phyloP scores from a whole-genome alignment of 2,113 vertebrate species.

The Bubo blakistoni region DNA sequence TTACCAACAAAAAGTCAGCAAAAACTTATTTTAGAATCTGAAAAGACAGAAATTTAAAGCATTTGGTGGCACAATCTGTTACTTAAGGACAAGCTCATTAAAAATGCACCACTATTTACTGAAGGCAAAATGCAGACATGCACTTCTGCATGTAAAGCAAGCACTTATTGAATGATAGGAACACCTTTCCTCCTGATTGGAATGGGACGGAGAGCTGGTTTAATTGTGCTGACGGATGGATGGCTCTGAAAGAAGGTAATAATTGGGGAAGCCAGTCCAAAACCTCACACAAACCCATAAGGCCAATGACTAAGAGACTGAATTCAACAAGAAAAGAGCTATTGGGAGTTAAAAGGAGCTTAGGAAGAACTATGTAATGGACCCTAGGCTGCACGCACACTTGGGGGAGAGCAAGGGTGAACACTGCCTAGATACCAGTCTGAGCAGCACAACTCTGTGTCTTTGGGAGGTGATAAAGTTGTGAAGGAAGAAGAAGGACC shows the following conservation, averaged over 20 bases:
- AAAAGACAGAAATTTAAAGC: slow-evolving; percentile 37
- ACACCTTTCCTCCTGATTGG: not conserved
- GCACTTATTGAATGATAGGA: not conserved
- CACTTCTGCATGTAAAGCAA: slow-evolving; percentile 44
- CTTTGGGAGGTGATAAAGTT: not conserved
- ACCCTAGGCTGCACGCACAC: not conserved
- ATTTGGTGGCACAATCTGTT: not conserved
- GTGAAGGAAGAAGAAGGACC: not conserved
- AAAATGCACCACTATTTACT: slow-evolving; percentile 40
- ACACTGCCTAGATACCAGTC: not conserved
- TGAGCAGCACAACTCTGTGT: not conserved
- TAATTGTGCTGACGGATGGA: slow-evolving; percentile 1
- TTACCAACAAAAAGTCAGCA: slow-evolving; percentile 57
- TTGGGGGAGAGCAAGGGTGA: not conserved
- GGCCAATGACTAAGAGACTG: not conserved
- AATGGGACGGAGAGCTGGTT: not conserved
- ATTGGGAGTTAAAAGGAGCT: not conserved
- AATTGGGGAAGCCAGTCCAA: not conserved
- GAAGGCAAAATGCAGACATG: slow-evolving; percentile 48
- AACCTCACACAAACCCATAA: not conserved
- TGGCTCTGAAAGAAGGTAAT: not conserved
- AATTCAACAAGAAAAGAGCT: not conserved
- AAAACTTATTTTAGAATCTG: slow-evolving; percentile 49
- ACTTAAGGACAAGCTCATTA: slow-evolving; percentile 33
- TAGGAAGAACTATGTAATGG: not conserved